Evolutionary conservation across 2,113 vertebrate genomes (phyloP), one percentile per base, ranked within the genome.

Genomic region (Orientallactaga bullata): DNA sequence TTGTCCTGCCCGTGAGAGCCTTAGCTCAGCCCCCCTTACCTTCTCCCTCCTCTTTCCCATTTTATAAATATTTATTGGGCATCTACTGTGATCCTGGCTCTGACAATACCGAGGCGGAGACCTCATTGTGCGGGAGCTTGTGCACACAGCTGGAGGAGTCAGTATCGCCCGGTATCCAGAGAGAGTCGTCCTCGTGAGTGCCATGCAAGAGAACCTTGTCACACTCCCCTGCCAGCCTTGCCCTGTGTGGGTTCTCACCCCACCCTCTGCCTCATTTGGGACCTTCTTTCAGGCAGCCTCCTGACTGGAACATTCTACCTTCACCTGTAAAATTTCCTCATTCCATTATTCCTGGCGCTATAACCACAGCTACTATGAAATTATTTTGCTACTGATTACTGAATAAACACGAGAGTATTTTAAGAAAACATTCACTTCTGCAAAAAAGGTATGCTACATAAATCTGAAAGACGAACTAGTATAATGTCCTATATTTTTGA

Each of bases 381-480:
- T 47, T 95, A 96, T 95, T 97, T 96, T 97, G 94, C 78, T 95
- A 68, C 87, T 60, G 78, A 73, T 91, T 72, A 93, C 80, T 79
- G 69, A 95, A 95, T 97, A 95, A 96, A 96, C 12, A 18, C 71
- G 32, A 93, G 83, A 88, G 5, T 97, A 84, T 96, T 96, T 95
- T 73, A 35, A 42, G 77, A 84, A 85, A 92, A 35, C 32, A 83
- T 42, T 81, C 30, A 87, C 12, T 93, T 94, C 58, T 89, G 20
- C 85, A 63, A 16, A 69, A 82, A 90, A 94, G 30, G 60, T 72
- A 37, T 85, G 37, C 71, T 92, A 89, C 74, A 76, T 63, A 60
- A 90, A 28, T 74, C 71, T 13, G 30, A 90, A 95, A 89, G 65
- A 63, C 82, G 89, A 82, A 69, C 69, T 90, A 15, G 37, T 94